Evolutionary conservation across 1,140 invertebrate genomes (phyloP).

Genomic region (Cephus cinctus): DNA sequence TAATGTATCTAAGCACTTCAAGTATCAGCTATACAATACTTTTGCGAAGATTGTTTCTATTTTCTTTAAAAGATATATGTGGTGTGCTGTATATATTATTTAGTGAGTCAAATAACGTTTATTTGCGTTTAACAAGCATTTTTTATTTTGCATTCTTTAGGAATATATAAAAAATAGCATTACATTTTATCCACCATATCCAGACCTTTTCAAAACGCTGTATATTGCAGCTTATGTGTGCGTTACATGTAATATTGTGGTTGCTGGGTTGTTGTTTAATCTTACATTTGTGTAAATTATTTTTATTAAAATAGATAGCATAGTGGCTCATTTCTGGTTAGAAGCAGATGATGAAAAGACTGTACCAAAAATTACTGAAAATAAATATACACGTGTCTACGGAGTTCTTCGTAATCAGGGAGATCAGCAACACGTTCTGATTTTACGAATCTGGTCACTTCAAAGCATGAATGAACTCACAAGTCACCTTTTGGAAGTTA

Average conservation of each 20-base stretch:
- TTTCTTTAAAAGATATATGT: no score
- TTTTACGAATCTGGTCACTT: slow-evolving; percentile 35
- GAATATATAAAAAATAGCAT: slow-evolving; percentile 1
- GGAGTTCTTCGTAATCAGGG: slow-evolving; percentile 39
- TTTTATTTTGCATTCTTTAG: background rate
- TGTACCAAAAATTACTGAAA: slow-evolving; percentile 18
- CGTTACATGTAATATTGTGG: background rate
- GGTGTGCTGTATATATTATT: no score
- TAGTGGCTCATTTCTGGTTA: slow-evolving; percentile 44
- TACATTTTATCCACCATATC: no score
- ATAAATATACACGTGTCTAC: slow-evolving; percentile 32
- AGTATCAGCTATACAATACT: no score
- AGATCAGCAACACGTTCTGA: slow-evolving; percentile 30
- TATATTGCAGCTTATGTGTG: no score
- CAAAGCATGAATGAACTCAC: slow-evolving; percentile 31
- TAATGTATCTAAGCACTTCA: no score
- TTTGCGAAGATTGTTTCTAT: no score
- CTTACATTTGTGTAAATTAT: background rate
- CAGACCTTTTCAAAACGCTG: no score
- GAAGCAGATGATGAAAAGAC: slow-evolving; percentile 31
- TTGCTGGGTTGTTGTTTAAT: background rate
- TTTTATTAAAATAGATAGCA: slow-evolving; percentile 31
- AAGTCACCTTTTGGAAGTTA: slow-evolving; percentile 41
- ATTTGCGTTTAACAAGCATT: no score
- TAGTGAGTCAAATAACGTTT: no score